Conservation (phyloP, 2,888 invertebrate species). For the Tetanocera ferruginea region DNA sequence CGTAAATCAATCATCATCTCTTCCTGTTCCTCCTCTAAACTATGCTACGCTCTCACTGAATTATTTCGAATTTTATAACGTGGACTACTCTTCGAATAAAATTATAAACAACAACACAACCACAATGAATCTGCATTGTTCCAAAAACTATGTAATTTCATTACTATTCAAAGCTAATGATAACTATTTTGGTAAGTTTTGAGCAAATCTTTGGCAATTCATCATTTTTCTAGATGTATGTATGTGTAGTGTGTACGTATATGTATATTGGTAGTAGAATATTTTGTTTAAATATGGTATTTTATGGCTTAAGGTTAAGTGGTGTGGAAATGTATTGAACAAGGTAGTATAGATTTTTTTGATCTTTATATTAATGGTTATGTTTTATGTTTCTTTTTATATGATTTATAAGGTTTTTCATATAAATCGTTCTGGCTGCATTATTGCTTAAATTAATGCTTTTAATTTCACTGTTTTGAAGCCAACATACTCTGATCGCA, state of each 20-base stretch:
- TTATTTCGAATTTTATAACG: conserved; percentile 9
- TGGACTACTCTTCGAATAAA: neutral
- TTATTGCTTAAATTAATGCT: no score
- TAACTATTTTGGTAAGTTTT: conserved; percentile 98
- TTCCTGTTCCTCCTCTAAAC: conserved; percentile 44
- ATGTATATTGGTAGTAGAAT: neutral
- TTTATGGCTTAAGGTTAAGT: conserved; percentile 2
- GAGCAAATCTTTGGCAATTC: neutral
- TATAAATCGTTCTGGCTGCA: no score
- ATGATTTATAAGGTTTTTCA: no score
- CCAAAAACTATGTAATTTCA: neutral
- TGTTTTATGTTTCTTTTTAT: neutral
- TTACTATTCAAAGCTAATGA: conserved; percentile 87
- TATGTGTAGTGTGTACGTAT: neutral
- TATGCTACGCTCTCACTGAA: conserved; percentile 27
- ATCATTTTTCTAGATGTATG: neutral
- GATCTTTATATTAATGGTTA: neutral
- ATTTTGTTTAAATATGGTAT: conserved; percentile 22
- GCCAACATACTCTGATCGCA: no score
- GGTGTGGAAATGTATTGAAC: neutral
- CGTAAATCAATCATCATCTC: conserved; percentile 50
- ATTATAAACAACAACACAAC: neutral
- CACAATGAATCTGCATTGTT: neutral
- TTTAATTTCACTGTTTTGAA: no score
- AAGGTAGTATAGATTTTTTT: neutral